Conservation (phyloP, 2,888 invertebrate genomes). For the Hecatera dysodea region DNA sequence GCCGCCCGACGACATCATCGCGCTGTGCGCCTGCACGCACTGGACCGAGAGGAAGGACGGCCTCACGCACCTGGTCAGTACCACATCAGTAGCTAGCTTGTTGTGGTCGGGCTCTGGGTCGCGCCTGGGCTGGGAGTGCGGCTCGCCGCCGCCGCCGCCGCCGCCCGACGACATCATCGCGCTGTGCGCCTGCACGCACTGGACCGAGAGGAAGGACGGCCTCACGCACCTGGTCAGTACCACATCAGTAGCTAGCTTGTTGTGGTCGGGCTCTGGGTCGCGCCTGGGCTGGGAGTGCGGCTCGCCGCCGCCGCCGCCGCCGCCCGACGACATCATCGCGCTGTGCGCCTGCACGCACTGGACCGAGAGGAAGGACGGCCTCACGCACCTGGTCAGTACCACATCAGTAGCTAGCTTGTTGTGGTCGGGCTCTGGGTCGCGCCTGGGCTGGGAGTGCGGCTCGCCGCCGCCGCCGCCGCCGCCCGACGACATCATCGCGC, state of each 20-base stretch:
- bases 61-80: conserved; percentile 78
- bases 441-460: conserved; percentile 91
- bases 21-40: conserved; percentile 96
- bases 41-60: conserved; percentile 99
- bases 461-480: conserved; percentile 88
- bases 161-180: conserved; percentile 95
- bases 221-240: conserved; percentile 78
- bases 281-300: conserved; percentile 92
- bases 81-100: conserved; percentile 80
- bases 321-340: conserved; percentile 94
- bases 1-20: conserved; percentile 94
- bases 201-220: conserved; percentile 99
- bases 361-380: conserved; percentile 98
- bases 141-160: conserved; percentile 86
- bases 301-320: conserved; percentile 87
- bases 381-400: conserved; percentile 75
- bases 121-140: conserved; percentile 92
- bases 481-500: conserved; percentile 95
- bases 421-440: conserved; percentile 95
- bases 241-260: conserved; percentile 86
- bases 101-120: conserved; percentile 96
- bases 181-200: conserved; percentile 96
- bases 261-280: conserved; percentile 95
- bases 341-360: conserved; percentile 97
- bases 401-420: conserved; percentile 89